Evolutionary conservation across 2,888 invertebrate species (phyloP), one percentile per base, ranked within the genome.

Genomic region (Philonicus albiceps): DNA sequence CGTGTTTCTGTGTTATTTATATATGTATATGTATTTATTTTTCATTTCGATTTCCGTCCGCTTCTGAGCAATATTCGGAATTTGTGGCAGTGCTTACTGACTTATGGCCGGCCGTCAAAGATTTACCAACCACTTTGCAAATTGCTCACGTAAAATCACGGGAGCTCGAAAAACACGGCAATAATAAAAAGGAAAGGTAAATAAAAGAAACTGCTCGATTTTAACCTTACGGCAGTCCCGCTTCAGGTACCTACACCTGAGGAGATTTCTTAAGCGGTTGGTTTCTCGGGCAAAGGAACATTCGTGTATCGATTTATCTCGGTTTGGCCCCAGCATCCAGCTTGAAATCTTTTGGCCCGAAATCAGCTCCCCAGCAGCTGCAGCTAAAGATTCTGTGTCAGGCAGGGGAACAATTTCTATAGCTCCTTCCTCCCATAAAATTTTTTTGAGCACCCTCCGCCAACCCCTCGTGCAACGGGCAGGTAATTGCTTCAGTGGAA

Each of bases 91-190:
- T 27, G 31, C 34, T 55, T 34, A 81, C 64, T 83, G 81, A 83
- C 64, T 83, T 83, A 55, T 64, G 55, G 37, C 27, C 64, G 34
- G n/a, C 73, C 55, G 73, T 43, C 73, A 84, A 84, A 84, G 84
- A 84, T 84, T 84, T 84, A 84, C 73, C 40, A 73, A 72, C 84
- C 84, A 84, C 84, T 84, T 84, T 84, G 84, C 73, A 84, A 84
- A 84, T 84, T 84, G 84, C 73, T 84, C 84, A 84, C 84, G 84
- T 84, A 84, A 84, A 84, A 84, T 84, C 84, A 43, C 73, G 73
- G 64, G 81, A 78, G 40, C 22, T 43, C 37, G 37, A 55, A 55
- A 81, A 81, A 64, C 55, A 81, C n/a, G 55, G 34, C 31, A 53
- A 34, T 34, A 55, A 55, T 55, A 81, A 55, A 64, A 81, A 31